Evolutionary conservation across 2,113 vertebrate species (phyloP), one percentile per base, ranked within the genome.

Genomic region (Prunella himalayana): DNA sequence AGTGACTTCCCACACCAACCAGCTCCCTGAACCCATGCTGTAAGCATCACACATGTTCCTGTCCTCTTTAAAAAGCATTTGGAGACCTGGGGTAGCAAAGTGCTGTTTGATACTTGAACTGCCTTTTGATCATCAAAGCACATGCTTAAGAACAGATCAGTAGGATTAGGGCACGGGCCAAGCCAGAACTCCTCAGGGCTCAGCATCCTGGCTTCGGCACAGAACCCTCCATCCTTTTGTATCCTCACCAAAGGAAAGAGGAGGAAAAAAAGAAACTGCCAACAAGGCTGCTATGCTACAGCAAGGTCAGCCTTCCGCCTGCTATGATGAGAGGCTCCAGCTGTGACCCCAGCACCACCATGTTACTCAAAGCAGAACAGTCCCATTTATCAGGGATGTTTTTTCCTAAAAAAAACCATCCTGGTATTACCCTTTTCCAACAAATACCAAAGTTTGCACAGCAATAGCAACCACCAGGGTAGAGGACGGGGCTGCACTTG

Each of bases 91-190:
- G 42, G 31, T 6, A 86, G 31, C 31, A 65, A 86, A 70, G 70
- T 9, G 37, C 69, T 57, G 37, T 27, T 65, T 82, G 90, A n/a
- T 57, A 75, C 54, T 41, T 50, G 65, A 86, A n/a, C 18, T 77
- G 47, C 63, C 56, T 80, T 91, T 81, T 81, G 77, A 73, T 80
- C 91, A 76, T 76, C 86, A 92, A 92, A 92, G 80, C 71, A 5
- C 10, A 30, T 0, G 9, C 45, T 71, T 47, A 59, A 63, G 80
- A 73, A 53, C 61, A 84, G 35, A 73, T 73, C 68, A 91, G 37
- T 1, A 23, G 77, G 60, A 92, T 92, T 83, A 77, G 65, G 41
- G 63, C 72, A n/a, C 0, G 14, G 59, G 64, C 93, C 70, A 86
- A 77, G 66, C 2, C 42, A 82, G 80, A 83, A 65, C 42, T 81